Percentiles rank a stretch among this genome's conserved stretches.
These are phyloP conservation scores for Xenentodon cancila DNA, from an alignment of 2,797 vertebrate genomes.

Conservation along the genomic window DNA sequence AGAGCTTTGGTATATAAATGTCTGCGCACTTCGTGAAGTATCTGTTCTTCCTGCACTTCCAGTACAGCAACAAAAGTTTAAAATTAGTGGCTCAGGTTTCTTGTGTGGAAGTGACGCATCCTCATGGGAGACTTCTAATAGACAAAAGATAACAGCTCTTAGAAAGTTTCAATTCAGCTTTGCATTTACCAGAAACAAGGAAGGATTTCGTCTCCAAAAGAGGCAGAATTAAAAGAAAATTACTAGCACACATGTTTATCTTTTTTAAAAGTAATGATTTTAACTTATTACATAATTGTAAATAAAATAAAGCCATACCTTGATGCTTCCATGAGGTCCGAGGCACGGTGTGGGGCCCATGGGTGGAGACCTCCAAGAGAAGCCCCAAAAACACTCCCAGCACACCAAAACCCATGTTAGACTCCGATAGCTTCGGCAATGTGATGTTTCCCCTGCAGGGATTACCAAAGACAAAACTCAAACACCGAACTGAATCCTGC, in stretches of 20 bases:
- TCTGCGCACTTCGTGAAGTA: neutral
- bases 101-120: neutral
- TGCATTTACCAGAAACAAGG: constrained; percentile 7
- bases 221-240: no score
- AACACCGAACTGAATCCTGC: neutral
- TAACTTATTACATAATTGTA: neutral
- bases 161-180: neutral
- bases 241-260: neutral
- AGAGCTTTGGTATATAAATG: neutral
- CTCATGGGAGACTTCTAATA: neutral
- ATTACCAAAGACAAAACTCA: constrained; percentile 19
- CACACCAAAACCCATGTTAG: constrained; percentile 79
- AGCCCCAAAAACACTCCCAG: constrained; percentile 83
- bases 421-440: constrained; percentile 73
- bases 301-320: constrained; percentile 79
- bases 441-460: constrained; percentile 84
- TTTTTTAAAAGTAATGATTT: neutral
- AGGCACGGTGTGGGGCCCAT: constrained; percentile 86
- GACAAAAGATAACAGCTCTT: neutral
- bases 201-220: neutral
- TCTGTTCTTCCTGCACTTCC: neutral
- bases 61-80: constrained; percentile 1
- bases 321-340: constrained; percentile 91
- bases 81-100: neutral
- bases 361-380: constrained; percentile 83